Evolutionary conservation across 2,113 vertebrate genomes (phyloP).

Genomic region (Gorsachius goisagi): DNA sequence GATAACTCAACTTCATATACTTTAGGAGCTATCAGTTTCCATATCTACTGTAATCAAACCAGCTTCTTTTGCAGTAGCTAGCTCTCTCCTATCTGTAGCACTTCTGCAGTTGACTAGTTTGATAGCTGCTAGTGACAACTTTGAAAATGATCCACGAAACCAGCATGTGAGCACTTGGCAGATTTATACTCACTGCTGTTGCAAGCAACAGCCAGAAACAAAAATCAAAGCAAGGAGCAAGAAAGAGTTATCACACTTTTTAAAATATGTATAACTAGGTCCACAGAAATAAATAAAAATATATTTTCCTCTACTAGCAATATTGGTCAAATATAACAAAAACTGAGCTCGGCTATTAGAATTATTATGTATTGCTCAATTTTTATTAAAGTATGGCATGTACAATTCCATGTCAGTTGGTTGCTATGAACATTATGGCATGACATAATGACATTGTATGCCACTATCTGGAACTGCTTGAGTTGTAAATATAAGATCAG

Average conservation of each 20-base stretch:
- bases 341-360: background rate
- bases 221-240: background rate
- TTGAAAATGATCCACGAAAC: background rate
- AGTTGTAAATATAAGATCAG: background rate
- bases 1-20: background rate
- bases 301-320: background rate
- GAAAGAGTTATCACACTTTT: background rate
- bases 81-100: background rate
- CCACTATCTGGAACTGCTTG: background rate
- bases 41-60: background rate
- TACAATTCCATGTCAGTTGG: background rate
- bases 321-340: background rate
- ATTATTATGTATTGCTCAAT: background rate
- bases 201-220: background rate
- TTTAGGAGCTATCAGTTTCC: background rate
- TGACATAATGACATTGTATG: background rate
- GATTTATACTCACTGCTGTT: background rate
- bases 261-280: background rate
- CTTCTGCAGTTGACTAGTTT: background rate
- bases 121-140: background rate
- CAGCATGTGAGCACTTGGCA: background rate
- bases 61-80: background rate
- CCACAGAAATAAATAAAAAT: background rate
- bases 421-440: background rate
- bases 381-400: background rate